Evolutionary conservation across 2,113 vertebrate genomes (phyloP).

Genomic region (Mesocricetus auratus): DNA sequence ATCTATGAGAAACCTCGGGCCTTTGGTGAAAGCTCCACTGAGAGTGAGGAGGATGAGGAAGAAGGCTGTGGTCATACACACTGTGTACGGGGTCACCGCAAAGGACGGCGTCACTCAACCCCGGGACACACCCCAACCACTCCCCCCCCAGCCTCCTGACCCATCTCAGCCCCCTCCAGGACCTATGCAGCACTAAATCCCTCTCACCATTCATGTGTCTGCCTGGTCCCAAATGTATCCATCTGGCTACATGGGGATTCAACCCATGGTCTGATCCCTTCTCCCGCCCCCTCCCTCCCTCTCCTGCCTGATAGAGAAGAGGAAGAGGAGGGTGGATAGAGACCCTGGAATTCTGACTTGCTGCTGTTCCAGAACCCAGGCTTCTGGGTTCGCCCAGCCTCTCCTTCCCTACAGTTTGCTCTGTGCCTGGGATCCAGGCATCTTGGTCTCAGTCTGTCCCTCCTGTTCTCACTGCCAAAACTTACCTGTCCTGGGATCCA

Average conservation of each 20-base stretch:
- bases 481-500: constrained; percentile 68
- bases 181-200: constrained; percentile 84
- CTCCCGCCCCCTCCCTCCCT: constrained; percentile 33
- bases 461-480: constrained; percentile 79
- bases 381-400: constrained; percentile 50
- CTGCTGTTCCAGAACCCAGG: constrained; percentile 78
- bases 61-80: constrained; percentile 94
- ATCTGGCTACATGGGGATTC: constrained; percentile 72
- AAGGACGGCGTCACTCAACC: constrained; percentile 68
- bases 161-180: constrained; percentile 86
- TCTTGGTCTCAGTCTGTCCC: constrained; percentile 10
- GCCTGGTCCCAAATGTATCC: constrained; percentile 77
- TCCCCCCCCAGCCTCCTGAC: constrained; percentile 84
- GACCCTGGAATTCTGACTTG: constrained; percentile 75
- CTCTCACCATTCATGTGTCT: constrained; percentile 82
- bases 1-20: constrained; percentile 95
- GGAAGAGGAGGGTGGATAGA: constrained; percentile 25
- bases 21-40: constrained; percentile 95
- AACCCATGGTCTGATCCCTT: constrained; percentile 52
- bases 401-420: not conserved
- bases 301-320: constrained; percentile 56
- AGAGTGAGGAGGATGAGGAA: constrained; percentile 93
- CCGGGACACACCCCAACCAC: constrained; percentile 74
- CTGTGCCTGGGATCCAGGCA: constrained; percentile 1
- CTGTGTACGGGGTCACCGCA: constrained; percentile 93